A percentile compares a stretch with the other conserved stretches of the same genome.
These are phyloP conservation scores for Catostylus mosaicus DNA, from an alignment of 30 jellyfish, hydroid and myxozoan genomes.

Conservation along the genomic window DNA sequence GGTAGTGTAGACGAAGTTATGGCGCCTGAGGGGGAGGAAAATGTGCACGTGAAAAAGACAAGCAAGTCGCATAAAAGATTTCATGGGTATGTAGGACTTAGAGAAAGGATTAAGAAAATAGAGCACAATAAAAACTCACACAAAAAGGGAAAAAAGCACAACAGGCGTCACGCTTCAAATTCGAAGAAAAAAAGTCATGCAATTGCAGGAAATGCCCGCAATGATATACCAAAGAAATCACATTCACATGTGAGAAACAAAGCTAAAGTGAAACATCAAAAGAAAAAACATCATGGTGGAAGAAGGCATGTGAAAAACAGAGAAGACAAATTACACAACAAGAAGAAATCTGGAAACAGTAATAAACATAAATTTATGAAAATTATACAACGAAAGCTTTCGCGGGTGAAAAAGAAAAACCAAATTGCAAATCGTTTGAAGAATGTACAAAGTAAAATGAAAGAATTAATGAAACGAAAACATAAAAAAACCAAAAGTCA, in stretches of 20 bases:
- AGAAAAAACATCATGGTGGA: neutral
- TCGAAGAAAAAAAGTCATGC: neutral
- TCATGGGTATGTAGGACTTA: constrained; percentile 3
- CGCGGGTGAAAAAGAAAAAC: constrained; percentile 50
- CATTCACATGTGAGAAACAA: constrained; percentile 3
- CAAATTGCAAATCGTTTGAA: constrained; percentile 61
- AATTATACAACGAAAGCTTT: constrained; percentile 52
- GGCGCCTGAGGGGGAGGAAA: neutral
- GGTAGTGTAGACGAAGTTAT: constrained; percentile 28
- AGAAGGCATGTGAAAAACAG: too few species aligned
- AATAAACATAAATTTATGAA: constrained; percentile 62
- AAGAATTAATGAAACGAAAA: constrained; percentile 30
- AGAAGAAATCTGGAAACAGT: neutral
- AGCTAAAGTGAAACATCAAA: neutral
- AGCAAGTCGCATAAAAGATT: neutral
- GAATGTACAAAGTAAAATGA: constrained; percentile 43
- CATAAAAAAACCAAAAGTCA: constrained; percentile 3
- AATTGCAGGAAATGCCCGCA: neutral
- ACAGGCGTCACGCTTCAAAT: neutral
- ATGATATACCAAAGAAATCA: neutral
- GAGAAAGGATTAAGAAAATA: constrained; percentile 20
- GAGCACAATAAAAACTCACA: neutral
- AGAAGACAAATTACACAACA: too few species aligned
- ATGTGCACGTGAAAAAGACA: neutral
- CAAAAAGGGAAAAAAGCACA: neutral